phyloP scores from a whole-genome alignment of 2,888 invertebrate genomes.

The Thereva unica region DNA sequence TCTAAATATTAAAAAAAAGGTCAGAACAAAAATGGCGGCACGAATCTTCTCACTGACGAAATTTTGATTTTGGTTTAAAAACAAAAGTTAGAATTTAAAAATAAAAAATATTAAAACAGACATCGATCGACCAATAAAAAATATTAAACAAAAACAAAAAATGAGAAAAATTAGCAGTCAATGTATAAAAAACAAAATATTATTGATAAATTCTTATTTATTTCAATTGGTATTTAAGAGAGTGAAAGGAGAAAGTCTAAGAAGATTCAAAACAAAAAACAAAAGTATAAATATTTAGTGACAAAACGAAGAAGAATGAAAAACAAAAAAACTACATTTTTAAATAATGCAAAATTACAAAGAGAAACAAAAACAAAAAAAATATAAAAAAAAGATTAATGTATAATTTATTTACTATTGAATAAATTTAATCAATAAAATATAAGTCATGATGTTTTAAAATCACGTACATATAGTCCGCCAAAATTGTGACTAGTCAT shows the following conservation, averaged over 20 bases:
- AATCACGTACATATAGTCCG: not conserved
- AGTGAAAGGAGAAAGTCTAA: constrained; percentile 4
- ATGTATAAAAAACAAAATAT: constrained; percentile 18
- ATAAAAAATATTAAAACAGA: constrained; percentile 21
- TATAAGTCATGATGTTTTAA: not conserved
- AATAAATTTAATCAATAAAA: constrained; percentile 41
- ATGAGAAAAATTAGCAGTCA: constrained; percentile 24
- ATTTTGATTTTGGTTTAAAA: constrained; percentile 12
- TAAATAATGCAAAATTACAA: constrained; percentile 30
- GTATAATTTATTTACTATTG: constrained; percentile 42
- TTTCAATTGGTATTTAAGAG: constrained; percentile 20
- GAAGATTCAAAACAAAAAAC: constrained; percentile 4
- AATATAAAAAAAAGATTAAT: constrained; percentile 35
- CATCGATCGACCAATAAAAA: constrained; percentile 34
- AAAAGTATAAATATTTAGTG: constrained; percentile 27
- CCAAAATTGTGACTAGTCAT: too few species aligned
- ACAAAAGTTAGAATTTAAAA: not conserved
- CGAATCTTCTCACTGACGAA: constrained; percentile 10
- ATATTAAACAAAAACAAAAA: not conserved
- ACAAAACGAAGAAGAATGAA: constrained; percentile 15
- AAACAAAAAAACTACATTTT: constrained; percentile 33
- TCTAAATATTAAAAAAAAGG: constrained; percentile 12
- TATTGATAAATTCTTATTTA: constrained; percentile 12
- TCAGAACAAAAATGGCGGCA: too few species aligned
- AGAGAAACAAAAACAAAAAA: constrained; percentile 28